Percentiles rank a stretch among this genome's conserved stretches.
These are phyloP conservation scores for Rhinoraja longicauda DNA, from an alignment of 2,797 vertebrate genomes.

Conservation along the genomic window DNA sequence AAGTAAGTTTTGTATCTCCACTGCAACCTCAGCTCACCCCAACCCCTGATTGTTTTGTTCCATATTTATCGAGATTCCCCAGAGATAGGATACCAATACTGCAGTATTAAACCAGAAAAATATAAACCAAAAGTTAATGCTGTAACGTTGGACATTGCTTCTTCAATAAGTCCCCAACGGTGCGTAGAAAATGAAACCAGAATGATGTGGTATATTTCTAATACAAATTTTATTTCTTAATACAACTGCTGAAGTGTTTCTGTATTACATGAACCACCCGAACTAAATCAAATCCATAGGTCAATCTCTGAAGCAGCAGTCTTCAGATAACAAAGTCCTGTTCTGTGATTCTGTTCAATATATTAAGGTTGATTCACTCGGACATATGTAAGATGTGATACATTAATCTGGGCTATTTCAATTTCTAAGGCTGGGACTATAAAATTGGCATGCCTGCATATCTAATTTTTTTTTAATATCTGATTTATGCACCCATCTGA, in stretches of 20 bases:
- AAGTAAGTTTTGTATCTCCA: background rate
- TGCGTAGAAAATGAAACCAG: slow-evolving; percentile 53
- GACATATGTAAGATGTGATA: slow-evolving; percentile 82
- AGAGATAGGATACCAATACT: background rate
- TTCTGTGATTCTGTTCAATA: slow-evolving; percentile 82
- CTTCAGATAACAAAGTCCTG: slow-evolving; percentile 82
- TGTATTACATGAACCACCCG: slow-evolving; percentile 74
- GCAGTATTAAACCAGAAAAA: slow-evolving; percentile 34
- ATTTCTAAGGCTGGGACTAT: slow-evolving; percentile 79
- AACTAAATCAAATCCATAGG: slow-evolving; percentile 85
- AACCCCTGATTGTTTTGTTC: background rate
- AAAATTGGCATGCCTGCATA: slow-evolving; percentile 85
- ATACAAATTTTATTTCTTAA: slow-evolving; percentile 79
- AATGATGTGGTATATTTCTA: slow-evolving; percentile 69
- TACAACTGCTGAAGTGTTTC: slow-evolving; percentile 72
- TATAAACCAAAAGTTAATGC: slow-evolving; percentile 64
- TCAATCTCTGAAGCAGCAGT: slow-evolving; percentile 78
- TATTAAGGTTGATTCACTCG: slow-evolving; percentile 82
- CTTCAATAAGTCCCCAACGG: slow-evolving; percentile 49
- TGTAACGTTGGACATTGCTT: slow-evolving; percentile 58
- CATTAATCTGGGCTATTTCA: slow-evolving; percentile 86
- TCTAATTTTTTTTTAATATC: slow-evolving; percentile 85
- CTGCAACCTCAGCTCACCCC: no score
- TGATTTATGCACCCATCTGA: slow-evolving; percentile 85
- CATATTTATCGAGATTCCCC: background rate